These are phyloP conservation scores for Dendrocincla tyrannina DNA, from an alignment of 2,797 vertebrate species.

Conservation along the genomic window DNA sequence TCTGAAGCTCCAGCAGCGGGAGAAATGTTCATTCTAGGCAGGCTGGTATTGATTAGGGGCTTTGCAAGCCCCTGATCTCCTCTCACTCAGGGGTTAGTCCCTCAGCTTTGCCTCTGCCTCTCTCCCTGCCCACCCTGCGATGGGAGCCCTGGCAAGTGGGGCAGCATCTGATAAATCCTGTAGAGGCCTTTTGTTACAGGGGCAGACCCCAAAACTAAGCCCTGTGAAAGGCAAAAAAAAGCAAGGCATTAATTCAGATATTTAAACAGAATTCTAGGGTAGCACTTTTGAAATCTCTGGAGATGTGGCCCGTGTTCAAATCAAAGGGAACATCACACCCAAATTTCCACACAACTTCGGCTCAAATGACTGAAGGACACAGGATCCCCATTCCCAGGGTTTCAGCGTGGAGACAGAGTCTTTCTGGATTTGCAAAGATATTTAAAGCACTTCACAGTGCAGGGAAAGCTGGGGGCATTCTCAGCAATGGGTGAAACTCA, in stretches of 20 bases:
- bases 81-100: neutral
- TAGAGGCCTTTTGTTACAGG: neutral
- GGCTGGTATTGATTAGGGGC: constrained; percentile 77
- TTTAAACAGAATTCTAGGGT: neutral
- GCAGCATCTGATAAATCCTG: neutral
- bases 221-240: neutral
- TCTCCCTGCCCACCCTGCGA: neutral
- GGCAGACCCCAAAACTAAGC: neutral
- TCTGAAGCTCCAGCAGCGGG: constrained; percentile 65
- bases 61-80: constrained; percentile 10
- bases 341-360: fast-evolving
- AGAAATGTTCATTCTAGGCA: constrained; percentile 60
- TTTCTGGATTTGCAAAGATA: neutral
- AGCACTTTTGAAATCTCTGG: neutral
- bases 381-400: neutral
- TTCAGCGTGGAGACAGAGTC: neutral
- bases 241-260: neutral
- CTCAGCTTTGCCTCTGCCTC: neutral
- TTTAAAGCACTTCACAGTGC: neutral
- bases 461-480: neutral
- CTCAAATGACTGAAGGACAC: neutral
- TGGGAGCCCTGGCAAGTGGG: neutral
- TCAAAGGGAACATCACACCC: neutral
- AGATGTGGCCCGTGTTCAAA: neutral
- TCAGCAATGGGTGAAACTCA: neutral